Percentiles rank a stretch among this genome's conserved stretches.
These are phyloP conservation scores for Theodoxus fluviatilis DNA, from an alignment of 2,888 invertebrate genomes.

Conservation along the genomic window DNA sequence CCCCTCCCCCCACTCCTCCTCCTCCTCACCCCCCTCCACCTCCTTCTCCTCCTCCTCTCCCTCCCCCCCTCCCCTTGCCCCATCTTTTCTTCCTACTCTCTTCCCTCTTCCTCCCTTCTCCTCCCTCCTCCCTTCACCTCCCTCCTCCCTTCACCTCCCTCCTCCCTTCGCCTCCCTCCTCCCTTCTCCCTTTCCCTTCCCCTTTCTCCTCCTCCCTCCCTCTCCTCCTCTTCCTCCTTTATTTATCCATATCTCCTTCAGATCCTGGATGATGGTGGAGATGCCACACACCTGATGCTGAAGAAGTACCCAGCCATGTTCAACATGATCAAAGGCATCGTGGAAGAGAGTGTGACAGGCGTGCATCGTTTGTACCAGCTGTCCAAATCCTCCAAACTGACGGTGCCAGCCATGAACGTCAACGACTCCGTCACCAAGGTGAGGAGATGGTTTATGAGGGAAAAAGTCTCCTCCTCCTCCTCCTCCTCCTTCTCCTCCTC, in stretches of 20 bases:
- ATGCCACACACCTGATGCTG: conserved; percentile 93
- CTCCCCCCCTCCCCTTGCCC: neutral
- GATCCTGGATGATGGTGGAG: conserved; percentile 95
- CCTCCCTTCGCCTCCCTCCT: neutral
- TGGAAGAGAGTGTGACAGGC: conserved; percentile 97
- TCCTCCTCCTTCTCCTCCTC: neutral
- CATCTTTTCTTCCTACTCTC: neutral
- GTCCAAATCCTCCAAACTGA: conserved; percentile 90
- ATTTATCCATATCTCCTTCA: conserved; percentile 28
- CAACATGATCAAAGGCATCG: conserved; percentile 90
- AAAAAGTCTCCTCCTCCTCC: neutral
- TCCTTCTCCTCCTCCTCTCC: conserved; percentile 3
- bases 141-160: neutral
- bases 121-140: conserved; percentile 7
- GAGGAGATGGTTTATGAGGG: conserved; percentile 12
- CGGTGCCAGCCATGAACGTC: conserved; percentile 97
- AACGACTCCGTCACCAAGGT: conserved; percentile 95
- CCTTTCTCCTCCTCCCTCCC: conserved; percentile 26
- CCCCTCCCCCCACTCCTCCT: neutral
- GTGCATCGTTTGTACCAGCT: conserved; percentile 95
- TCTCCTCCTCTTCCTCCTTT: conserved; percentile 20
- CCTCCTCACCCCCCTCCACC: neutral
- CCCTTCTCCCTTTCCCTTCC: neutral
- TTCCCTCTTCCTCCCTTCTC: neutral
- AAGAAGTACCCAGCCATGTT: conserved; percentile 94